These are phyloP conservation scores for Natator depressus DNA, from an alignment of 2,113 vertebrate species.

Conservation along the genomic window DNA sequence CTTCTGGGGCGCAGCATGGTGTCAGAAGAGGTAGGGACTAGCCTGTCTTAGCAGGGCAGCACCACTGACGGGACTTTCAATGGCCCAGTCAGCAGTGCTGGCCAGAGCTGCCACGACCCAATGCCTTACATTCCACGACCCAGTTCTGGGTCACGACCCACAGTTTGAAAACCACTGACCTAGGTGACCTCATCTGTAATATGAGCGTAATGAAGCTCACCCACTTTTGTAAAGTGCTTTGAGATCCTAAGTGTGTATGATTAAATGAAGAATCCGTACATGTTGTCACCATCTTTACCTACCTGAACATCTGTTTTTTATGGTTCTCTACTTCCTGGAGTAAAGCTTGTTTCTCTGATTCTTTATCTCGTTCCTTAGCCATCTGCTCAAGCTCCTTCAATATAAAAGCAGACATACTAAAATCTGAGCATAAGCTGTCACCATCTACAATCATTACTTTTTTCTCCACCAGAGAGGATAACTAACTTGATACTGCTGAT, in stretches of 20 bases:
- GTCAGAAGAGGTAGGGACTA: too few relatives aligned
- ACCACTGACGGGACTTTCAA: too few relatives aligned
- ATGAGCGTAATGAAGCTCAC: neutral
- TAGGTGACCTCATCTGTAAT: rapidly evolving
- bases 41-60: too few relatives aligned
- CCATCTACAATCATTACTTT: neutral
- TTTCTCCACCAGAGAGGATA: neutral
- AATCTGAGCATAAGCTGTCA: neutral
- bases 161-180: too few relatives aligned
- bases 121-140: too few relatives aligned
- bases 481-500: neutral
- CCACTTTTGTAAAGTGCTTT: neutral
- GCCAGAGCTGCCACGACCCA: too few relatives aligned
- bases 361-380: slow-evolving; percentile 94
- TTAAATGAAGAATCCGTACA: neutral
- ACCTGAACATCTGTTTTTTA: slow-evolving; percentile 97
- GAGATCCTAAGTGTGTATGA: neutral
- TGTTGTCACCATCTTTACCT: neutral
- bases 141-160: too few relatives aligned
- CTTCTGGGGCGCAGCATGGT: too few relatives aligned
- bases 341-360: slow-evolving; percentile 89
- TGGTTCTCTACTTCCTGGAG: slow-evolving; percentile 90
- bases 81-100: too few relatives aligned
- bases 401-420: neutral
- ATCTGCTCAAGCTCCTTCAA: slow-evolving; percentile 92